Conservation (phyloP, 2,797 vertebrate genomes). For the Lagocephalus sceleratus region DNA sequence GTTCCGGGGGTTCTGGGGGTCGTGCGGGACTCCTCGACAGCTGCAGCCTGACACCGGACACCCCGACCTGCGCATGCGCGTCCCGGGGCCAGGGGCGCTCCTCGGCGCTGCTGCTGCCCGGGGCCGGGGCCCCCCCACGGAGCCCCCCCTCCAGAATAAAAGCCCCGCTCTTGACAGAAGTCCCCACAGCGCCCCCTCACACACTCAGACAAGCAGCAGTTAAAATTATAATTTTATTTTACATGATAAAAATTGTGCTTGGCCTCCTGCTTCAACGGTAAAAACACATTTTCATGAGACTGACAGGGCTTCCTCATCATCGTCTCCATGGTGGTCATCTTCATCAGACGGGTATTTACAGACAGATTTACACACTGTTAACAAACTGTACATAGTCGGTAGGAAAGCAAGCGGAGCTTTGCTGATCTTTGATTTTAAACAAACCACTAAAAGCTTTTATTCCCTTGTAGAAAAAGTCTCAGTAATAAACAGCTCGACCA, state of each 20-base stretch:
- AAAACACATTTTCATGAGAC: constrained; percentile 59
- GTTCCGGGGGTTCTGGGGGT: constrained; percentile 20
- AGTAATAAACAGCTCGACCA: constrained; percentile 46
- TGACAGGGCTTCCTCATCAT: constrained; percentile 22
- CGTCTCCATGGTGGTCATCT: constrained; percentile 24
- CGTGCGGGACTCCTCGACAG: constrained; percentile 45
- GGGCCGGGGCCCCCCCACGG: too few relatives aligned
- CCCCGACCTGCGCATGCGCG: constrained; percentile 53
- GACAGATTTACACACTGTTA: constrained; percentile 75
- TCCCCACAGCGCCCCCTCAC: not conserved
- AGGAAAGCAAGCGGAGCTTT: constrained; percentile 51
- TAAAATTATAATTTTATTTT: constrained; percentile 81
- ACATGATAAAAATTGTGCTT: constrained; percentile 72
- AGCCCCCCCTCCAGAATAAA: too few relatives aligned
- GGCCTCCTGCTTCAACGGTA: constrained; percentile 60
- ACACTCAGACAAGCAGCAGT: constrained; percentile 30
- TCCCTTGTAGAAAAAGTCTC: constrained; percentile 56
- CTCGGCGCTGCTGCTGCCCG: not conserved
- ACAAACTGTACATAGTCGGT: constrained; percentile 76
- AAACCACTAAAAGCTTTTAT: constrained; percentile 44
- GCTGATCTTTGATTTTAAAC: constrained; percentile 45
- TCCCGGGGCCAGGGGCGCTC: constrained; percentile 29
- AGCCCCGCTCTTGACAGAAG: too few relatives aligned
- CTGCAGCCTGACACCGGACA: constrained; percentile 62
- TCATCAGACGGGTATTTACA: constrained; percentile 71